Evolutionary conservation across 2,888 invertebrate genomes (phyloP), one percentile per base, ranked within the genome.

Genomic region (Fragum whitleyi): DNA sequence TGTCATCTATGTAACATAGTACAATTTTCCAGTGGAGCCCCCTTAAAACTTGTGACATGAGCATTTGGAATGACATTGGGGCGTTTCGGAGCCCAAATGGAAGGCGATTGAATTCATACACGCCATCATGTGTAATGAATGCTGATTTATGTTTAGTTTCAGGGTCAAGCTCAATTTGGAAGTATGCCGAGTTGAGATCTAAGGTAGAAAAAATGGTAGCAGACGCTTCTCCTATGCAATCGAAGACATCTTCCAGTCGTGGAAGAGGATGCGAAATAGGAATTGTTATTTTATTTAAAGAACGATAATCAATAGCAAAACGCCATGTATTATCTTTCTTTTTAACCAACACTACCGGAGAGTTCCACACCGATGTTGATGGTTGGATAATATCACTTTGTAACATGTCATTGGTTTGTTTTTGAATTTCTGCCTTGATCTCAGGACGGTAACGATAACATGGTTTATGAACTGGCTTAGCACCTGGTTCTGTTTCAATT

Each of bases 1-100:
- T 77, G 62, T 87, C 85, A 74, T 86, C 87, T 11, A 86, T 77
- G 67, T 85, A 86, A n/a, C 87, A 86, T 11, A 86, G 61, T 3
- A 86, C 76, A 70, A 74, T 73, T 75, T 87, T 87, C 85, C 86
- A 86, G 29, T 81, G 83, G 2, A 87, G 67, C 19, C 83, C 85
- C 26, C 81, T 23, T 16, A 88, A 72, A 26, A 86, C 79, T 32
- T 59, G 9, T 2, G 26, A 5, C 59, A 59, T 59, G 5, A 59
- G 26, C 7, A 7, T 23, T 23, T 82, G 83, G 67, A 86, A 86
- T 14, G 74, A 68, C 70, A 81, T 81, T 19, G 82, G 82, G 0
- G 80, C 74, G 29, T 86, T 86, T 53, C 53, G 74, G 21, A 86
- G 68, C n/a, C 86, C 85, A 74, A 82, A 85, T 19, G 78, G 80